Conservation (phyloP, 2,113 vertebrate species). For the Anoplopoma fimbria region DNA sequence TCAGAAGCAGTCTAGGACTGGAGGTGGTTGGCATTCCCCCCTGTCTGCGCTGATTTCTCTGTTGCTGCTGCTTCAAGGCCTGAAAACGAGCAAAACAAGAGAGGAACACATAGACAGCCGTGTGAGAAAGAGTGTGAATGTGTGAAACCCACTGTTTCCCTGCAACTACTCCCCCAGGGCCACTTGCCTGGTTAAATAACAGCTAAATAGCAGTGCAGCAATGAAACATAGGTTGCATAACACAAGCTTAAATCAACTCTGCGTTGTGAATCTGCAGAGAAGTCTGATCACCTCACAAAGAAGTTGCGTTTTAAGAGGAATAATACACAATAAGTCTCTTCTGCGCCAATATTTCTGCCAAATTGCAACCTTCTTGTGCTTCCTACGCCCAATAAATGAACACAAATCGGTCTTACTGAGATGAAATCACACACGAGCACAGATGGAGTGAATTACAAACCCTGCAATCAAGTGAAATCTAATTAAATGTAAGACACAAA, state of each 20-base stretch:
- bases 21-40: constrained; percentile 86
- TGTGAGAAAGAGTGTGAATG: constrained; percentile 33
- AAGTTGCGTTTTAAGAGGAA: background rate
- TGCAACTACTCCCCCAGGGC: constrained; percentile 35
- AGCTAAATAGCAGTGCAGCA: constrained; percentile 46
- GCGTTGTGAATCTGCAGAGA: constrained; percentile 34
- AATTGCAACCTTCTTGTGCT: constrained; percentile 31
- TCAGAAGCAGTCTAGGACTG: constrained; percentile 89
- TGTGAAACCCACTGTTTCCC: constrained; percentile 26
- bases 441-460: constrained; percentile 71
- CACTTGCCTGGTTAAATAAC: constrained; percentile 60
- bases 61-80: constrained; percentile 96
- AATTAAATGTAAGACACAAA: constrained; percentile 66
- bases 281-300: constrained; percentile 31
- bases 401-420: constrained; percentile 43
- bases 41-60: constrained; percentile 91
- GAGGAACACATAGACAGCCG: constrained; percentile 10
- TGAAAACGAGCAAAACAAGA: constrained; percentile 45
- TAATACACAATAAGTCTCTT: constrained; percentile 6
- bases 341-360: constrained; percentile 28
- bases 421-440: constrained; percentile 55
- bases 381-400: constrained; percentile 40
- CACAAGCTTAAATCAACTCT: constrained; percentile 32
- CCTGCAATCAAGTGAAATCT: constrained; percentile 63
- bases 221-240: constrained; percentile 48